Conservation (phyloP, 2,888 invertebrate genomes). For the Petrolisthes manimaculis region DNA sequence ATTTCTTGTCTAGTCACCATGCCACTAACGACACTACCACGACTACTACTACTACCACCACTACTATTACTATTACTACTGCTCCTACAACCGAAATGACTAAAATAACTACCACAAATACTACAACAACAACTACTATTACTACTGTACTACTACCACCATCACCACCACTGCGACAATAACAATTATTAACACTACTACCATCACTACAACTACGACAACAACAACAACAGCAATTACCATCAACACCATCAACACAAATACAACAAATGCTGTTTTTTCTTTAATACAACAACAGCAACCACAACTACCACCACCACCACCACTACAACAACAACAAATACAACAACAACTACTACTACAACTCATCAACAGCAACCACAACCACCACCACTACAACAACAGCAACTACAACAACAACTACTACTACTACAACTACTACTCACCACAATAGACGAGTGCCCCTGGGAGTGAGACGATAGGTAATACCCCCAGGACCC, state of each 20-base stretch:
- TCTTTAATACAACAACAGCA: neutral
- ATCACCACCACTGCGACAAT: neutral
- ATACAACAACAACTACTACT: neutral
- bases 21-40: neutral
- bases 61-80: slow-evolving; percentile 11
- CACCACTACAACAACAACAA: neutral
- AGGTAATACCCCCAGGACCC: slow-evolving; percentile 87
- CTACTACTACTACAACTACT: neutral
- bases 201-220: neutral
- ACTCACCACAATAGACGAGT: slow-evolving; percentile 81
- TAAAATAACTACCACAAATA: neutral
- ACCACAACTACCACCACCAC: neutral
- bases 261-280: too few relatives aligned
- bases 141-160: neutral
- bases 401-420: neutral
- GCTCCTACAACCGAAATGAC: neutral
- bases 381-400: neutral
- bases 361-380: neutral
- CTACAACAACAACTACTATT: neutral
- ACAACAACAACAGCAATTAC: neutral
- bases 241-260: neutral
- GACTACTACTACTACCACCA: slow-evolving; percentile 12
- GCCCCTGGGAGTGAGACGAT: slow-evolving; percentile 82
- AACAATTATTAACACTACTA: too few relatives aligned
- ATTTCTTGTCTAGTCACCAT: neutral